phyloP scores from a whole-genome alignment of 2,888 invertebrate species.

The Sarcophaga subvicina region DNA sequence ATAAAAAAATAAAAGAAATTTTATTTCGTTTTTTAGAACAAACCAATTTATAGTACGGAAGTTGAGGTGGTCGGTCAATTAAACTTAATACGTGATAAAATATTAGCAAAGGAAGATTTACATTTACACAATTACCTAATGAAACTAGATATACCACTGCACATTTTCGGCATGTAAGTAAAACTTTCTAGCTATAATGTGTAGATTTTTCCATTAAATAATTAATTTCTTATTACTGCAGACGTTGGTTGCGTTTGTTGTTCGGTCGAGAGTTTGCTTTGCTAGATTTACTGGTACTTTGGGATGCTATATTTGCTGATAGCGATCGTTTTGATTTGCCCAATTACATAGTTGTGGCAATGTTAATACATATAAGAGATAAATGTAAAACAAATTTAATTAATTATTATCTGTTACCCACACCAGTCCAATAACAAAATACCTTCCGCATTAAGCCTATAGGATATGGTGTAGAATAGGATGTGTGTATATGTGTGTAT shows the following conservation, averaged over 20 bases:
- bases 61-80: constrained; percentile 85
- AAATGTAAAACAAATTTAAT: constrained; percentile 83
- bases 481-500: not conserved
- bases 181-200: not conserved
- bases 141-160: constrained; percentile 89
- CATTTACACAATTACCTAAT: constrained; percentile 86
- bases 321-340: constrained; percentile 83
- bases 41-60: constrained; percentile 74
- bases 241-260: constrained; percentile 91
- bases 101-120: constrained; percentile 85
- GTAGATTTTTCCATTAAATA: not conserved
- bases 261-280: constrained; percentile 93
- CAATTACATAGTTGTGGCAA: constrained; percentile 89
- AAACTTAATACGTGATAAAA: constrained; percentile 85
- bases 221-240: constrained; percentile 76
- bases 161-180: constrained; percentile 92
- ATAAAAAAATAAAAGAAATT: not conserved
- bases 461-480: not conserved
- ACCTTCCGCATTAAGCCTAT: too few species aligned
- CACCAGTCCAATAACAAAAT: not conserved
- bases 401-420: constrained; percentile 21
- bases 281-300: constrained; percentile 88
- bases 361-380: constrained; percentile 88
- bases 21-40: constrained; percentile 27
- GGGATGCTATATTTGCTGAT: constrained; percentile 93